Conservation (phyloP, 2,888 invertebrate genomes). For the Microctonus hyperodae region DNA sequence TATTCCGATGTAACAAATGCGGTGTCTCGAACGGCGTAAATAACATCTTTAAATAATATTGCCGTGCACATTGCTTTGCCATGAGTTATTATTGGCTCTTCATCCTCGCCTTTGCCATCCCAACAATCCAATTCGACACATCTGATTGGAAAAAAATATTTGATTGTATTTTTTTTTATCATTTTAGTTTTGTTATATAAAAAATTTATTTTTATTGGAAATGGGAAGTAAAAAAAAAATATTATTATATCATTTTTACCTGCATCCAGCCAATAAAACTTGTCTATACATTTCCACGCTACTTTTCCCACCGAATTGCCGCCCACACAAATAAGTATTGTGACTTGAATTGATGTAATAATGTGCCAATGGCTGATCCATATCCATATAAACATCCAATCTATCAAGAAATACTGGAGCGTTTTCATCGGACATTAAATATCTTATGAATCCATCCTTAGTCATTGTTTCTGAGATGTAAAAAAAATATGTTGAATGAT, state of each 20-base stretch:
- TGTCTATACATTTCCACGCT: slow-evolving; percentile 99
- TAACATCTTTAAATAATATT: slow-evolving; percentile 97
- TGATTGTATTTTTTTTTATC: no score
- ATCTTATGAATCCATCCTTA: slow-evolving; percentile 96
- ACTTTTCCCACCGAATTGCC: slow-evolving; percentile 98
- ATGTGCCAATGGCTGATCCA: slow-evolving; percentile 98
- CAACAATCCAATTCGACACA: slow-evolving; percentile 99
- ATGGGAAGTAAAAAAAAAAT: background rate
- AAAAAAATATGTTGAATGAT: background rate
- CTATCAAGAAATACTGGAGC: slow-evolving; percentile 98
- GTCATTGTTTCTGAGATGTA: slow-evolving; percentile 81
- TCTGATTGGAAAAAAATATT: slow-evolving; percentile 62
- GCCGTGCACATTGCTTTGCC: slow-evolving; percentile 99
- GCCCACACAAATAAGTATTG: slow-evolving; percentile 91
- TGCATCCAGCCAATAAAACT: slow-evolving; percentile 94
- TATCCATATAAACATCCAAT: slow-evolving; percentile 97
- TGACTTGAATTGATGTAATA: slow-evolving; percentile 99
- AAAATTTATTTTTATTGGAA: background rate
- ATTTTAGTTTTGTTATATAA: no score
- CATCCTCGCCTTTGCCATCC: slow-evolving; percentile 98
- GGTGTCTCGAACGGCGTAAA: slow-evolving; percentile 95
- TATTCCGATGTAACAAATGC: slow-evolving; percentile 98
- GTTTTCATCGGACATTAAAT: slow-evolving; percentile 99
- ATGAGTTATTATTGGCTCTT: slow-evolving; percentile 99
- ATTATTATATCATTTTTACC: slow-evolving; percentile 66